A percentile compares a stretch with the other conserved stretches of the same genome.
phyloP scores from a whole-genome alignment of 1,140 invertebrate species.

The Paraescarpia echinospica region DNA sequence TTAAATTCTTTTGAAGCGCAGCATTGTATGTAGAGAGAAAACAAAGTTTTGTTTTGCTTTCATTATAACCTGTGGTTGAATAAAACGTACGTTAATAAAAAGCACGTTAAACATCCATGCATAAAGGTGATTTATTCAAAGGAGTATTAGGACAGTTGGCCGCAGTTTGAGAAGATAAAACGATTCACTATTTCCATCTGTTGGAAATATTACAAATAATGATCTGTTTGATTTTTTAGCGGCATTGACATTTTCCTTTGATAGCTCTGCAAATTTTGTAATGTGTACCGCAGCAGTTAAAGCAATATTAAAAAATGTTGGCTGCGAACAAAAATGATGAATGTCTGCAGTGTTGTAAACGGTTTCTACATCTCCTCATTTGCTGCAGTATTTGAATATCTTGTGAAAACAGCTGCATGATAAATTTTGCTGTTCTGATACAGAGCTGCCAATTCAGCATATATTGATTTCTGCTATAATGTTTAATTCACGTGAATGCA shows the following conservation, averaged over 20 bases:
- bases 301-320: background rate
- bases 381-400: background rate
- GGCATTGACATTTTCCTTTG: background rate
- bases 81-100: background rate
- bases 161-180: background rate
- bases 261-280: background rate
- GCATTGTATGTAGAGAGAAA: background rate
- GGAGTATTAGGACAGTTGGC: background rate
- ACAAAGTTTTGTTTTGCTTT: background rate
- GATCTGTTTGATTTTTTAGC: background rate
- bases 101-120: background rate
- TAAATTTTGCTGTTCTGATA: background rate
- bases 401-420: background rate
- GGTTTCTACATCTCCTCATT: background rate
- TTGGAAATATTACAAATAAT: background rate
- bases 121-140: background rate
- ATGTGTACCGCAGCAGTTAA: background rate
- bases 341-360: background rate
- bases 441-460: background rate
- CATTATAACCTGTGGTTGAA: background rate
- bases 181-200: background rate
- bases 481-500: background rate
- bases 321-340: background rate
- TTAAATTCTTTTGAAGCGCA: background rate
- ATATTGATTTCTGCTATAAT: slow-evolving; percentile 6